Conservation (phyloP, 2,888 invertebrate species). For the Dexiosoma caninum region DNA sequence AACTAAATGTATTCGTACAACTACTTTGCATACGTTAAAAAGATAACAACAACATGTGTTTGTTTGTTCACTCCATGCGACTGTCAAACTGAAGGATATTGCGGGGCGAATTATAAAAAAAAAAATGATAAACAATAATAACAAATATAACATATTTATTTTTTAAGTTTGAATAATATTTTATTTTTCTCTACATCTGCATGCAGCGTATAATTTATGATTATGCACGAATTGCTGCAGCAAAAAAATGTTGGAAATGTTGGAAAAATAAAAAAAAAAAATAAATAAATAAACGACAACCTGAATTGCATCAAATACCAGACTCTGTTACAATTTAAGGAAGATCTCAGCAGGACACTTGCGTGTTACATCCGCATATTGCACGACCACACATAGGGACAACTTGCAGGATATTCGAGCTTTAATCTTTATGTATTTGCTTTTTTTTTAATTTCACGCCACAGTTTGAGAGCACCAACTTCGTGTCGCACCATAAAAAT, state of each 20-base stretch:
- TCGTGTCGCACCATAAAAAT: slow-evolving; percentile 15
- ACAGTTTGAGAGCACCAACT: slow-evolving; percentile 16
- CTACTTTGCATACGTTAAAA: slow-evolving; percentile 55
- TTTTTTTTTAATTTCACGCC: neutral
- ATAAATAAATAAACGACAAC: neutral
- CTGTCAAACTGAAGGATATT: slow-evolving; percentile 23
- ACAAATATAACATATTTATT: slow-evolving; percentile 28
- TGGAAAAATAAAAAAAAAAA: neutral
- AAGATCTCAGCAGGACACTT: slow-evolving; percentile 43
- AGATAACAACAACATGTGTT: slow-evolving; percentile 49
- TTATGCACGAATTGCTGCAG: slow-evolving; percentile 65
- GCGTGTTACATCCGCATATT: slow-evolving; percentile 44
- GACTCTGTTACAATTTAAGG: slow-evolving; percentile 24
- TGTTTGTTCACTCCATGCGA: neutral
- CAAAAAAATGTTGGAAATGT: neutral
- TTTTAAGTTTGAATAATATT: slow-evolving; percentile 62
- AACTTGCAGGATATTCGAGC: slow-evolving; percentile 41
- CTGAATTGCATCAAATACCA: slow-evolving; percentile 29
- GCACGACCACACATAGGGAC: slow-evolving; percentile 45
- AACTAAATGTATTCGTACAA: neutral
- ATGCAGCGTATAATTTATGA: slow-evolving; percentile 73
- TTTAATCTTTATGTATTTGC: slow-evolving; percentile 21
- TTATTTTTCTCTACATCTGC: slow-evolving; percentile 63
- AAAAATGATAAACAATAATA: slow-evolving; percentile 36
- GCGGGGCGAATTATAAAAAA: slow-evolving; percentile 10